phyloP scores from a whole-genome alignment of 2,113 vertebrate species.

The Anolis carolinensis region DNA sequence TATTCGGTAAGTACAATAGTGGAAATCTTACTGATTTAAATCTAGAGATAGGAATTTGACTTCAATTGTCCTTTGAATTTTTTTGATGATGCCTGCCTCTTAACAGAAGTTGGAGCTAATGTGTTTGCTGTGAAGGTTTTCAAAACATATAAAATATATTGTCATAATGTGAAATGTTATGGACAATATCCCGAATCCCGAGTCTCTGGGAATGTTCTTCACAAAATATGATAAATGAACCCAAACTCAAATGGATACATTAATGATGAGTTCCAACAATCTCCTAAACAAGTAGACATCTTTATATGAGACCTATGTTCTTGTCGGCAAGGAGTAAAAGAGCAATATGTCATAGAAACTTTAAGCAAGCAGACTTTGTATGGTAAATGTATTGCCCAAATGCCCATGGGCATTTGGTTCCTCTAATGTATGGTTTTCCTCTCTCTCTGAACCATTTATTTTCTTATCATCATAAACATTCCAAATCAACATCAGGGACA shows the following conservation, averaged over 20 bases:
- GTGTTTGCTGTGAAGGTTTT: background rate
- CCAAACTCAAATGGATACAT: background rate
- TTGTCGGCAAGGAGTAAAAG: background rate
- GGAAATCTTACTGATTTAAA: background rate
- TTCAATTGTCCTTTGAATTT: background rate
- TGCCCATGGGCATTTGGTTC: background rate
- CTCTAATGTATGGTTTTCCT: background rate
- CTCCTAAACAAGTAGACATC: background rate
- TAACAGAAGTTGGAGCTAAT: background rate
- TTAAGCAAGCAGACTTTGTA: background rate
- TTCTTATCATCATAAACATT: background rate
- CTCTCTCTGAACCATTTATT: background rate
- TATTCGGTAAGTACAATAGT: background rate
- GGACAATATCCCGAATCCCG: background rate
- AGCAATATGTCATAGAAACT: background rate
- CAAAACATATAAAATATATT: background rate
- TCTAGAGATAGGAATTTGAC: background rate
- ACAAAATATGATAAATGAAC: background rate
- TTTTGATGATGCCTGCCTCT: background rate
- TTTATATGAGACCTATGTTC: background rate
- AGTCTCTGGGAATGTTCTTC: background rate
- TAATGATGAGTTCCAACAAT: background rate
- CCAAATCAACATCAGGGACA: background rate
- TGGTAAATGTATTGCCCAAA: background rate
- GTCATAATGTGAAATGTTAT: background rate